Conservation (phyloP, 2,113 vertebrate species). For the Phalacrocorax pelagicus region DNA sequence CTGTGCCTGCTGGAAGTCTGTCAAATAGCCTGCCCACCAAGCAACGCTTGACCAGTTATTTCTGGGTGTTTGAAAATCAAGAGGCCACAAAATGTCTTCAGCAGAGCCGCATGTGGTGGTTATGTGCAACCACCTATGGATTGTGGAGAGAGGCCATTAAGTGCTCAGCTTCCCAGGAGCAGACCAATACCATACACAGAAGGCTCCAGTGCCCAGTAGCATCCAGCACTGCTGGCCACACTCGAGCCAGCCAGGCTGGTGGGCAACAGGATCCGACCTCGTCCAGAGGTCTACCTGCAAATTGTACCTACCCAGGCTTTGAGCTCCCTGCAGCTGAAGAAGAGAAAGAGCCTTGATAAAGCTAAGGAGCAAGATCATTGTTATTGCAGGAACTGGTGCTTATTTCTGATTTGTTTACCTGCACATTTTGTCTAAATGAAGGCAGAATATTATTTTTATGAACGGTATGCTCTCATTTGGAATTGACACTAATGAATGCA, state of each 20-base stretch:
- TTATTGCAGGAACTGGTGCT: not conserved
- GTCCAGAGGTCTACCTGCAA: not conserved
- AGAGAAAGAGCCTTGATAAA: not conserved
- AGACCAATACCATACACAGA: rapidly evolving
- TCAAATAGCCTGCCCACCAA: not conserved
- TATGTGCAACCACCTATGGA: not conserved
- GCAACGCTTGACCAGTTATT: not conserved
- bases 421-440: not conserved
- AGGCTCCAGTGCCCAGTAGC: not conserved
- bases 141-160: not conserved
- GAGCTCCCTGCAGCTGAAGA: not conserved
- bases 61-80: not conserved
- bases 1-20: not conserved
- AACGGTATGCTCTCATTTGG: slow-evolving; percentile 1
- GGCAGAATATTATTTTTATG: slow-evolving; percentile 47
- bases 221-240: not conserved
- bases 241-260: not conserved
- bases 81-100: not conserved
- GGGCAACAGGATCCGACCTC: not conserved
- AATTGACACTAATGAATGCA: slow-evolving; percentile 67
- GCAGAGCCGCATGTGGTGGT: rapidly evolving
- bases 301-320: not conserved
- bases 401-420: slow-evolving; percentile 54
- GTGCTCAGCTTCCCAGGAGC: not conserved
- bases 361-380: not conserved